Evolutionary conservation across 2,113 vertebrate genomes (phyloP), one percentile per base, ranked within the genome.

Genomic region (Amazona guildingii): DNA sequence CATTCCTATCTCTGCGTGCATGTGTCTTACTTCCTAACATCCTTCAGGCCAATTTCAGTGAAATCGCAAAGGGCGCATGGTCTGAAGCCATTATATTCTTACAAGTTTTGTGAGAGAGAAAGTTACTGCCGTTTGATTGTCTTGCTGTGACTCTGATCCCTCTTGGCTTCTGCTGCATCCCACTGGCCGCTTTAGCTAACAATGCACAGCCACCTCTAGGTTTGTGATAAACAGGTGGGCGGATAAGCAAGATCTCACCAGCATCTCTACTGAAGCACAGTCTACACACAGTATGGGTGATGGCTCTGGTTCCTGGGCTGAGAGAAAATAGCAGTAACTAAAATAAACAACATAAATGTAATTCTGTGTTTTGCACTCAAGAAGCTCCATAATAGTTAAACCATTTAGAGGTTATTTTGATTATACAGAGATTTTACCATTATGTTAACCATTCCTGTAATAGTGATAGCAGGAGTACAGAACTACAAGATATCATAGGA

Each of bases 1-100:
- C 9, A 28, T 10, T 52, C 23, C 24, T 48, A 11, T 29, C 25
- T 29, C 2, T 2, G 11, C 10, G 18, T 2, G 3, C 5, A 8
- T 14, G 17, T 29, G 39, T 33, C 25, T 61, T 54, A 17, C 15
- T 55, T 74, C 44, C 17, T 66, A 29, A 29, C 10, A 27, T 41
- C 9, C 24, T 39, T 31, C 61, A 33, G 19, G 46, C 12, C 27
- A 35, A 6, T 29, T 67, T 59, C n/a, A n/a, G 10, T 31, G 39
- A 80, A 68, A 61, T 1, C 46, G 12, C 12, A 18, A 51, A 39
- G 9, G n/a, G 5, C 9, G 18, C 15, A 11, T 23, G 15, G 17
- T 33, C 25, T 27, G 19, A 59, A 73, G 37, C 4, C 25, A 23
- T 27, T 63, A 13, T 29, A 41, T 23, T 28, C n/a, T 54, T 61